A percentile compares a stretch with the other conserved stretches of the same genome.
Conservation (phyloP, 2,888 invertebrate genomes). For the Anticlea derivata region DNA sequence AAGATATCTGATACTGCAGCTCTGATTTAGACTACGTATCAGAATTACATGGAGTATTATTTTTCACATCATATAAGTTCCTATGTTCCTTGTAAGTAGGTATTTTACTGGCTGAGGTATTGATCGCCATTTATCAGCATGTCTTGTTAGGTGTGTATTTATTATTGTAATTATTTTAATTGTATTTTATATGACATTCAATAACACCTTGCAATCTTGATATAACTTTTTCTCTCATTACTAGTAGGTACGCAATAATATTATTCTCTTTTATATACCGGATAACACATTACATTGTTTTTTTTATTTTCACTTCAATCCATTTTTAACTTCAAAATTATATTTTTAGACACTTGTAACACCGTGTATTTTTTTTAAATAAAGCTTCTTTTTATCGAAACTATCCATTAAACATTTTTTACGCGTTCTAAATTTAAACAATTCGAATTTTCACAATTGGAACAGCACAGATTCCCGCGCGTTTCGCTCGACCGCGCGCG, state of each 20-base stretch:
- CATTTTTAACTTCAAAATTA: not conserved
- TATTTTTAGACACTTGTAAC: not conserved
- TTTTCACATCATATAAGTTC: slow-evolving; percentile 52
- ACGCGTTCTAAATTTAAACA: slow-evolving; percentile 1
- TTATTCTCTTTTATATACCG: not conserved
- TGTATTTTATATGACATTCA: no score
- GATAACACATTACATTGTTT: not conserved
- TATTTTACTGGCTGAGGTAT: not conserved
- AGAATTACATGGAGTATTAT: slow-evolving; percentile 72
- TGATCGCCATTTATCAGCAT: no score
- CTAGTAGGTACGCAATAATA: no score
- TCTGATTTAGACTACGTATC: slow-evolving; percentile 65
- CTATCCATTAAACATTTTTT: no score
- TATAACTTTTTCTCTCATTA: no score
- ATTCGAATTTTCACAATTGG: slow-evolving; percentile 30
- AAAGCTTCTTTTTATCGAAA: no score
- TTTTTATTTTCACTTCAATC: not conserved
- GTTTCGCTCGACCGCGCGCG: slow-evolving; percentile 66
- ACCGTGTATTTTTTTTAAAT: not conserved
- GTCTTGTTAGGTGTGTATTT: no score
- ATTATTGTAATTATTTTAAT: no score
- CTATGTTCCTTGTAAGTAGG: slow-evolving; percentile 14
- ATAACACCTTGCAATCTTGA: no score
- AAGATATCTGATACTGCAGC: slow-evolving; percentile 53
- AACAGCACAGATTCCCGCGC: slow-evolving; percentile 45